Base-by-base conservation (phyloP, 2,888 invertebrate genomes). In the Gandaritis pyraliata region DNA sequence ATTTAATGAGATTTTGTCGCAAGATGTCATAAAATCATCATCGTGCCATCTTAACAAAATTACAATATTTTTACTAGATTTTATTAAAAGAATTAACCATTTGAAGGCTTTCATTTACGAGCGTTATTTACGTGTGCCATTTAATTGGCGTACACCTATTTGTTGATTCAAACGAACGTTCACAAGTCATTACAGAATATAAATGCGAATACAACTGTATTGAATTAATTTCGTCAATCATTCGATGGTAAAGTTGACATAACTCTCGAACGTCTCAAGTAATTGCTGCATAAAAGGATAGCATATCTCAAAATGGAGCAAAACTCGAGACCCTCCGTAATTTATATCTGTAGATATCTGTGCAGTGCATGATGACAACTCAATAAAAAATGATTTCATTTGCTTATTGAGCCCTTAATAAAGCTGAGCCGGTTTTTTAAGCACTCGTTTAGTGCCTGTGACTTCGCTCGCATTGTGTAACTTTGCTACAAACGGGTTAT, bases 371-470 rank as follows among this genome's bases (percentile, higher is more conserved):
- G 91, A 90, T 90, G 91, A 92, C 91, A 90, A 86, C 88, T 91
- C 87, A 91, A 91, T 91, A 92, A 92, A 90, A 92, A 91, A 90
- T 90, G 87, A 90, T 91, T 90, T 88, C 91, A 91, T 91, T 92
- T 92, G 91, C 89, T 92, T 92, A 92, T 91, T 90, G 90, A 90
- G 89, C 77, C 87, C 85, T 90, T 91, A 91, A 91, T 90, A 92
- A 90, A 83, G 87, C 85, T 83, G 78, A 78, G 75, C 73, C 75
- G 75, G 76, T 77, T 77, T 78, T 85, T 81, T 86, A 85, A 18
- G 12, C 36, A 12, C 85, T 86, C 13, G 41, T 41, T 11, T 6
- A 13, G 6, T 41, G 15, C 39, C 13, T 7, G 41, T 13, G 41
- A 10, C 13, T 15, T 41, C 8, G 13, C 15, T 15, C 8, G 41